Evolutionary conservation across 2,797 vertebrate species (phyloP).

Genomic region (Falco biarmicus): DNA sequence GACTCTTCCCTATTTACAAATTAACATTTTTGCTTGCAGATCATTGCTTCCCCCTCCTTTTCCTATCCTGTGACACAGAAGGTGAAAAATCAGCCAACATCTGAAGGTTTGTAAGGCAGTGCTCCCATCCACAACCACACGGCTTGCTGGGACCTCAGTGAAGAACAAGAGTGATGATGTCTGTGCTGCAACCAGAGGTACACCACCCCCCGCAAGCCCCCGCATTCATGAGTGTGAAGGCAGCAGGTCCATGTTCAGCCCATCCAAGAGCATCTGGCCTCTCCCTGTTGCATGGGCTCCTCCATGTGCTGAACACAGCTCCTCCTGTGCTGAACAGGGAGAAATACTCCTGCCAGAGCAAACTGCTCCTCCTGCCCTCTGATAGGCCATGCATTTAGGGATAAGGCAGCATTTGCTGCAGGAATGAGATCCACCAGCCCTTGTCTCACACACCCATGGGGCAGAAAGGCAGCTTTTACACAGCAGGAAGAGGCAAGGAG

Average conservation of each 20-base stretch:
- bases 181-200: background rate
- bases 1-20: slow-evolving; percentile 74
- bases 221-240: background rate
- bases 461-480: background rate
- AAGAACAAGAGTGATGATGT: background rate
- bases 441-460: rapidly evolving
- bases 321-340: background rate
- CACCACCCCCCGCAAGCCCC: no score
- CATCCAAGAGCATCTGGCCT: background rate
- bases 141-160: background rate
- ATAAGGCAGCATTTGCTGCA: background rate
- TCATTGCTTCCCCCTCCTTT: background rate
- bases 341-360: background rate
- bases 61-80: background rate
- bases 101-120: slow-evolving; percentile 6
- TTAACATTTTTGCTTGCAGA: slow-evolving; percentile 52
- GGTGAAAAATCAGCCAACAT: background rate
- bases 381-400: rapidly evolving
- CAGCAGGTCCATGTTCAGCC: background rate
- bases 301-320: no score
- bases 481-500: background rate
- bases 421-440: background rate
- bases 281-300: background rate
- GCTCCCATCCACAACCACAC: background rate
- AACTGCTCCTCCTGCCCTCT: background rate